Percentiles rank a stretch among this genome's conserved stretches.
These are phyloP conservation scores for Drosophila pectinifera DNA, from an alignment of 1,140 invertebrate genomes.

Conservation along the genomic window DNA sequence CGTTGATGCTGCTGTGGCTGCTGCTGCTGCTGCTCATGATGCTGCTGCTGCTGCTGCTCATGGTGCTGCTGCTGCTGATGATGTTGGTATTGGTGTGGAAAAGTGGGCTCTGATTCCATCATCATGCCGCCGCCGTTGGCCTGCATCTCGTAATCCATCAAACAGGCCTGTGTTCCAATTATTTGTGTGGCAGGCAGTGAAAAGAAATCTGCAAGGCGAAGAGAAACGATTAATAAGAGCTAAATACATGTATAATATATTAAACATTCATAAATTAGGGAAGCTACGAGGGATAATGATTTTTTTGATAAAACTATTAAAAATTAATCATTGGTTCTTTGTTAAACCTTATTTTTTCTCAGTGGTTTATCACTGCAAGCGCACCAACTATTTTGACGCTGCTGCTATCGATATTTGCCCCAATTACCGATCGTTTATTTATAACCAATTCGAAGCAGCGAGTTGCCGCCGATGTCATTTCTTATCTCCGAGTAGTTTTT, in stretches of 20 bases:
- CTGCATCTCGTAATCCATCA: slow-evolving; percentile 76
- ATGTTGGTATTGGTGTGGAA: slow-evolving; percentile 25
- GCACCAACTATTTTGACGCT: slow-evolving; percentile 25
- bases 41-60: slow-evolving; percentile 32
- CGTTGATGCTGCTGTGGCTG: slow-evolving; percentile 54
- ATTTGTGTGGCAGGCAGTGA: slow-evolving; percentile 76
- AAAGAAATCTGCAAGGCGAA: slow-evolving; percentile 71
- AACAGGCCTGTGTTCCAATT: slow-evolving; percentile 78
- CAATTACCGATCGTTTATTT: slow-evolving; percentile 59
- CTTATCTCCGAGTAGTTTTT: slow-evolving; percentile 28
- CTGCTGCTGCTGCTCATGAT: background rate
- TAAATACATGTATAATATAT: background rate
- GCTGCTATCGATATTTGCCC: slow-evolving; percentile 34
- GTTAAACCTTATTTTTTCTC: background rate
- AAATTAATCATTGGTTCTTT: too few species aligned
- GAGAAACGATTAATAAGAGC: background rate
- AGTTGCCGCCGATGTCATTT: slow-evolving; percentile 31
- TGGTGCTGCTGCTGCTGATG: slow-evolving; percentile 36
- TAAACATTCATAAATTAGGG: background rate
- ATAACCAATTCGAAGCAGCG: slow-evolving; percentile 31
- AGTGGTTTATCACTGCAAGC: slow-evolving; percentile 25
- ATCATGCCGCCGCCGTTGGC: slow-evolving; percentile 48
- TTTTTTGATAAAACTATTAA: too few species aligned
- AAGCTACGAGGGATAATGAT: background rate
- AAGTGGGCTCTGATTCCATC: slow-evolving; percentile 35